Conservation (phyloP, 2,797 vertebrate species). For the Lutjanus argentimaculatus region DNA sequence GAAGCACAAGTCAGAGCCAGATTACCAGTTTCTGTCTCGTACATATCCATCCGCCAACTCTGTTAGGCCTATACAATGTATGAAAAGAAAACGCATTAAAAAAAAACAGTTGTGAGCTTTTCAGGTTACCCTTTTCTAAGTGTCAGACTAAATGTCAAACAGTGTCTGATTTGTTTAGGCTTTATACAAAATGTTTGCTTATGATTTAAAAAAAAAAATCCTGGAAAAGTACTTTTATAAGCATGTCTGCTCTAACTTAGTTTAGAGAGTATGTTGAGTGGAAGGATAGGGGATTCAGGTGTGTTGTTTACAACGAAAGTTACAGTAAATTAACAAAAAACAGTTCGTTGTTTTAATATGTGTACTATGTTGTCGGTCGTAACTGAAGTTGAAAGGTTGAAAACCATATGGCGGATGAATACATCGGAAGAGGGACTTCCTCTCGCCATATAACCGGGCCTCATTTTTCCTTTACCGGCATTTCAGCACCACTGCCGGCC, state of each 20-base stretch:
- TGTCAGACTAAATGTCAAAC: neutral
- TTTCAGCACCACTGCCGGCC: constrained; percentile 69
- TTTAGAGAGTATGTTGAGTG: neutral
- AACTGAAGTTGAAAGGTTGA: constrained; percentile 8
- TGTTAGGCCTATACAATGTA: neutral
- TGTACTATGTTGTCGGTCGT: neutral
- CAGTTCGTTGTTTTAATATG: neutral
- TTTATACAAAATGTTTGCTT: neutral
- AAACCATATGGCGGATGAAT: constrained; percentile 74
- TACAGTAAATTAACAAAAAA: neutral
- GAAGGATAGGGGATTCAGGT: accelerated
- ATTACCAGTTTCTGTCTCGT: constrained; percentile 57
- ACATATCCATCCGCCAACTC: constrained; percentile 73
- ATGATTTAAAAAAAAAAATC: too few species aligned
- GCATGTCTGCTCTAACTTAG: neutral
- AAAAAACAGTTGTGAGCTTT: neutral
- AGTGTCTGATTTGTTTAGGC: neutral
- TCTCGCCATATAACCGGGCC: constrained; percentile 73
- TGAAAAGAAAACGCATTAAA: neutral
- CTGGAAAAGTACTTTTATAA: neutral
- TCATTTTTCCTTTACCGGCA: constrained; percentile 77
- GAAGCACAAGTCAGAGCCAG: constrained; percentile 48
- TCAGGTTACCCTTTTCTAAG: accelerated
- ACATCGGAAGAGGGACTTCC: constrained; percentile 65
- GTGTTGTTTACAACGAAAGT: neutral